Evolutionary conservation across 1,140 invertebrate species (phyloP).

Genomic region (Drosophila cardini): DNA sequence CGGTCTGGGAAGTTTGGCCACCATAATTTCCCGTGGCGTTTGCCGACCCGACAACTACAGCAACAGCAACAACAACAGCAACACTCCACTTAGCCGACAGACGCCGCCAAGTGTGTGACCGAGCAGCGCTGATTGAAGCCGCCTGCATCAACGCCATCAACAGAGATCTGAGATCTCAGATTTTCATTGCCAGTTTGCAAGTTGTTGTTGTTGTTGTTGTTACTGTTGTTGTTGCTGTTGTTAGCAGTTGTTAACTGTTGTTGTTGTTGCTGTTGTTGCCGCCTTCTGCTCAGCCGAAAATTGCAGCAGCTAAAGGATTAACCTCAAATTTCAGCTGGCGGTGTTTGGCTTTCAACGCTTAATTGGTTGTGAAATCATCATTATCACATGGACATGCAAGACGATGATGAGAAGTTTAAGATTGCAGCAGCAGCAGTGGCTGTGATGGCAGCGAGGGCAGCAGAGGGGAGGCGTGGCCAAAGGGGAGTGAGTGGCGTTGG

Average conservation of each 20-base stretch:
- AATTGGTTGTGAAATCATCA: constrained; percentile 84
- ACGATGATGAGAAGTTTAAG: constrained; percentile 23
- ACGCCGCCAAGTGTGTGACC: constrained; percentile 74
- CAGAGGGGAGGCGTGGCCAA: constrained; percentile 22
- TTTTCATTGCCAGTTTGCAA: constrained; percentile 56
- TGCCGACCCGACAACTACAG: constrained; percentile 74
- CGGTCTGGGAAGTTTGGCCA: constrained; percentile 83
- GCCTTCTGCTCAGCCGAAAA: constrained; percentile 75
- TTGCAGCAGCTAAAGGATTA: constrained; percentile 80
- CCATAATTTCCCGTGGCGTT: constrained; percentile 83
- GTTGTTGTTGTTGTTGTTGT: constrained; percentile 51
- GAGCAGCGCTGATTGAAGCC: constrained; percentile 76
- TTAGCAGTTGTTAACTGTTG: constrained; percentile 53
- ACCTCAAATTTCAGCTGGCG: constrained; percentile 81
- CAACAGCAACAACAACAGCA: constrained; percentile 61
- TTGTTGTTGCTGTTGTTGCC: constrained; percentile 69
- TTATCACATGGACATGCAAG: constrained; percentile 76
- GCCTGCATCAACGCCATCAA: constrained; percentile 79
- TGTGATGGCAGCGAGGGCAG: neutral
- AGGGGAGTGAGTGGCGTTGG: too few species aligned
- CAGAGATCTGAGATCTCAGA: constrained; percentile 66
- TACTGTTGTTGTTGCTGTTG: constrained; percentile 63
- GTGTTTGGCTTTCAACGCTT: constrained; percentile 83
- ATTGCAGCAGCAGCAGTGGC: neutral
- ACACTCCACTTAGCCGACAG: constrained; percentile 60